phyloP scores from a whole-genome alignment of 1,140 invertebrate species.

The Nasonia vitripennis region DNA sequence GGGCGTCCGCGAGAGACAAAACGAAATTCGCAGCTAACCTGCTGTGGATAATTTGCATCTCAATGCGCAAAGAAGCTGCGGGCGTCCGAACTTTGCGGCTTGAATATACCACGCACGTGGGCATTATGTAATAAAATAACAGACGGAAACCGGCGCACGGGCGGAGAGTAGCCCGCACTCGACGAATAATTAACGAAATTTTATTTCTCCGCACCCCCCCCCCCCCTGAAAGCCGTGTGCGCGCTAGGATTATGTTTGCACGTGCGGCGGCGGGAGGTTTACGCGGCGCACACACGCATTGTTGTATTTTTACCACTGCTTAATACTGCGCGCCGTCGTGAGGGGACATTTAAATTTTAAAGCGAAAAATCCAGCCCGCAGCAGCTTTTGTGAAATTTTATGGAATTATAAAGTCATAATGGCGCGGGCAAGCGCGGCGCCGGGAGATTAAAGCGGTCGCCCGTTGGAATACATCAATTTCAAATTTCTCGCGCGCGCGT shows the following conservation, averaged over 20 bases:
- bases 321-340: background rate
- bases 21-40: background rate
- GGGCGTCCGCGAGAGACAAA: background rate
- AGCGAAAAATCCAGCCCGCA: background rate
- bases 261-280: background rate
- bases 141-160: background rate
- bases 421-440: background rate
- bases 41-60: background rate
- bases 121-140: background rate
- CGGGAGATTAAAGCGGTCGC: background rate
- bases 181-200: conserved; percentile 1
- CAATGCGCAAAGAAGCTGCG: background rate
- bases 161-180: background rate
- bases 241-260: background rate
- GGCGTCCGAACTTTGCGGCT: too few relatives aligned
- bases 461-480: background rate
- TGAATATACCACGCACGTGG: background rate
- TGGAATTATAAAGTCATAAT: conserved; percentile 5
- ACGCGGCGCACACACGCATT: background rate
- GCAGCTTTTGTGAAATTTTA: background rate
- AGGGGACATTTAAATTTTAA: background rate
- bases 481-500: background rate
- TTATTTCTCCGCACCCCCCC: background rate
- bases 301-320: background rate
- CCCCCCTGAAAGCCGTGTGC: too few relatives aligned